Evolutionary conservation across 2,797 vertebrate genomes (phyloP).

Genomic region (Lepus townsendii): DNA sequence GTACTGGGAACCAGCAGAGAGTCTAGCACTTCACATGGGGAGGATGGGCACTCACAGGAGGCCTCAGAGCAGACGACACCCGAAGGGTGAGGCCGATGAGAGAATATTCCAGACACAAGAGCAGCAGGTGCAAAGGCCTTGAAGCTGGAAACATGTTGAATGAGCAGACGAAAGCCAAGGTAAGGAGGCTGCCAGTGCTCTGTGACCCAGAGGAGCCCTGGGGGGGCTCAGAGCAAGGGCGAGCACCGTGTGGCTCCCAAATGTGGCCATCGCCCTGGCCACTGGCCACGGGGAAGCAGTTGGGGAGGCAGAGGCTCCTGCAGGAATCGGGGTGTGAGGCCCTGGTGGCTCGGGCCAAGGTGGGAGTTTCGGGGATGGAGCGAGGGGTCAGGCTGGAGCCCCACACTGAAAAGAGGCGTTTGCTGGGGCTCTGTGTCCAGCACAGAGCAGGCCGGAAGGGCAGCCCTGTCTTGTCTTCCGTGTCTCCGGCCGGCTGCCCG

Average conservation of each 20-base stretch:
- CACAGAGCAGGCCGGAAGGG: no score
- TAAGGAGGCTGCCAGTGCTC: not conserved
- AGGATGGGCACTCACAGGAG: not conserved
- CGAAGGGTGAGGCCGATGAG: not conserved
- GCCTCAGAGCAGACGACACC: not conserved
- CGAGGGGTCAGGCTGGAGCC: not conserved
- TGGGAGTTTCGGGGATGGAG: not conserved
- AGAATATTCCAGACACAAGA: not conserved
- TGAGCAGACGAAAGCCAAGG: not conserved
- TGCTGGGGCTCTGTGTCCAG: rapidly evolving
- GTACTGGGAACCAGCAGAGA: not conserved
- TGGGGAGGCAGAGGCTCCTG: not conserved
- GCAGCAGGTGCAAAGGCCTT: not conserved
- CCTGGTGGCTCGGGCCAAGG: not conserved
- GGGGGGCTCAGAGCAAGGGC: not conserved
- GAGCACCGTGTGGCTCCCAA: rapidly evolving
- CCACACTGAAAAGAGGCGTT: no score
- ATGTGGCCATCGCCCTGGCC: not conserved
- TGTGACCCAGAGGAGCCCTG: not conserved
- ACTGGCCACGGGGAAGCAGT: not conserved
- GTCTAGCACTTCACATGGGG: not conserved
- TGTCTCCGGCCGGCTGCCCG: not conserved
- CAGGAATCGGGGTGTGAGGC: not conserved
- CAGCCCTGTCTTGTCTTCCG: not conserved
- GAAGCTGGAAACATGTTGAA: not conserved